Conservation (phyloP, 2,797 vertebrate genomes). For the Syngnathus rostellatus region DNA sequence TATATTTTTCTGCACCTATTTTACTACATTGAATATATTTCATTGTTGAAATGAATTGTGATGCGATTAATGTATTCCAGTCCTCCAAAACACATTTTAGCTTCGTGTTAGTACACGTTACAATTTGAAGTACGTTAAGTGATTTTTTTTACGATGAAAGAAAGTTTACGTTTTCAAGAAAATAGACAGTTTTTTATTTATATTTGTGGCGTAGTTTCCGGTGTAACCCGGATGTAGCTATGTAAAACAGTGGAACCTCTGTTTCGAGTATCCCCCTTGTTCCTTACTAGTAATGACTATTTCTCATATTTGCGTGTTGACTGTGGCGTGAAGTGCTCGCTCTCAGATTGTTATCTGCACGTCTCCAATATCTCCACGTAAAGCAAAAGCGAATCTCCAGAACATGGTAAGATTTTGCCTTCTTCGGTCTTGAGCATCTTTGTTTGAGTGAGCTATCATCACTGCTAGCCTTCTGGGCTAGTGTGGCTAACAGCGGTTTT, state of each 20-base stretch:
- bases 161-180: neutral
- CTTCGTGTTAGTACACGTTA: too few relatives aligned
- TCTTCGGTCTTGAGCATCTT: slow-evolving; percentile 2
- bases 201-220: neutral
- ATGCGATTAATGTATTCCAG: too few relatives aligned
- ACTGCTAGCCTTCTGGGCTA: neutral
- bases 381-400: neutral
- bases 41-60: too few relatives aligned
- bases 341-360: neutral
- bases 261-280: neutral
- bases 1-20: too few relatives aligned
- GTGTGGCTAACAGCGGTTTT: slow-evolving; percentile 2
- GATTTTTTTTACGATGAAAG: too few relatives aligned
- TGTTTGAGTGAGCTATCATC: slow-evolving; percentile 13
- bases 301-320: slow-evolving; percentile 1
- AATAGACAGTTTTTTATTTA: neutral
- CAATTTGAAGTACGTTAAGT: too few relatives aligned
- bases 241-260: neutral
- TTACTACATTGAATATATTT: too few relatives aligned
- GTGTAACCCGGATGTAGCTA: neutral
- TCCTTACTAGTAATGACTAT: slow-evolving; percentile 2
- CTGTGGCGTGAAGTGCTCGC: neutral
- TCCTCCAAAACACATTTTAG: too few relatives aligned
- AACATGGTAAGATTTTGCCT: slow-evolving; percentile 21
- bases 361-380: neutral